Percentiles rank a stretch among this genome's conserved stretches.
Conservation (phyloP, 2,888 invertebrate species). For the Lasioglossum villosulum region DNA sequence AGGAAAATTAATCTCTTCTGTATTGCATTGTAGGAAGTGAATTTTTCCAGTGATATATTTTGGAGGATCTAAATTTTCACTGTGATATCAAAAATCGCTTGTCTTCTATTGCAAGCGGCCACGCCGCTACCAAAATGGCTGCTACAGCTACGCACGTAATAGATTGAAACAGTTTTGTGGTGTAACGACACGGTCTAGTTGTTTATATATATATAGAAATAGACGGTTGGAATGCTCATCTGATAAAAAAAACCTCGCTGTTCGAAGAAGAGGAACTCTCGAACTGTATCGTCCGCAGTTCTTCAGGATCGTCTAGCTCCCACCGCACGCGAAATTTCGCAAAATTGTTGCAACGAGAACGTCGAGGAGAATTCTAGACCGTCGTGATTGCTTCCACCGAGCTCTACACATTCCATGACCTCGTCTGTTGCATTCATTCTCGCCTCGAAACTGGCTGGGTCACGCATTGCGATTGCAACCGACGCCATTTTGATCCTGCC, state of each 20-base stretch:
- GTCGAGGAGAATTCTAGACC: conserved; percentile 30
- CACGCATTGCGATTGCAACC: background rate
- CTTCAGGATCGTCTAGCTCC: background rate
- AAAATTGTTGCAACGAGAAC: background rate
- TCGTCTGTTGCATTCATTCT: conserved; percentile 29
- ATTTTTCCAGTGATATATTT: too few relatives aligned
- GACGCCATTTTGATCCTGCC: background rate
- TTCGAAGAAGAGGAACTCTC: background rate
- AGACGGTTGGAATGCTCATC: background rate
- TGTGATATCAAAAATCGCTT: too few relatives aligned
- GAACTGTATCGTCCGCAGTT: background rate
- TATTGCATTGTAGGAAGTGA: too few relatives aligned
- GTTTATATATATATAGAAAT: background rate
- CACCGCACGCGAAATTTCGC: background rate
- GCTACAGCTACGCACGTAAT: background rate
- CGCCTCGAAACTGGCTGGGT: conserved; percentile 33
- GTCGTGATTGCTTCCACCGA: conserved; percentile 13
- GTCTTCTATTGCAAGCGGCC: background rate
- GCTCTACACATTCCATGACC: conserved; percentile 26
- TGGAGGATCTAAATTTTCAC: too few relatives aligned
- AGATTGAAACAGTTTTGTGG: background rate
- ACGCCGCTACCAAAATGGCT: background rate
- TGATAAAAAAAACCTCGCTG: background rate
- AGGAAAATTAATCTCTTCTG: too few relatives aligned
- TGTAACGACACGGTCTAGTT: background rate